Conservation (phyloP, 1,140 invertebrate genomes). For the Zaprionus gabonicus region DNA sequence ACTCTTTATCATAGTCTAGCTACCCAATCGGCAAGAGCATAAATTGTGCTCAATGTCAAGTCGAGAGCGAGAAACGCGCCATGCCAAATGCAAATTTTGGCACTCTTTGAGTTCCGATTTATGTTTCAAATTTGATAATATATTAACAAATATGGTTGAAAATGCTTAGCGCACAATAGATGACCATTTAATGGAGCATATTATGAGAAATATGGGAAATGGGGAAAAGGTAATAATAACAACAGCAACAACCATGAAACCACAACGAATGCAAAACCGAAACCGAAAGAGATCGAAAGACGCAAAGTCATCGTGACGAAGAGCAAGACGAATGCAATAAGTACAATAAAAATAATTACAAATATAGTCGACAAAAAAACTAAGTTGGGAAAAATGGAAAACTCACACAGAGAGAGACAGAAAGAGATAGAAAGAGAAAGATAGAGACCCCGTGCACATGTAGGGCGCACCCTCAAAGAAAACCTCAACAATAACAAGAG, state of each 20-base stretch:
- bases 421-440: not conserved
- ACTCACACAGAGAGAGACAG: not conserved
- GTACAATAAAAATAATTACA: slow-evolving; percentile 61
- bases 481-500: slow-evolving; percentile 33
- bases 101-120: slow-evolving; percentile 21
- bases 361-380: slow-evolving; percentile 54
- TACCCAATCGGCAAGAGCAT: not conserved
- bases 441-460: not conserved
- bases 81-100: slow-evolving; percentile 25
- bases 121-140: slow-evolving; percentile 17
- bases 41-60: slow-evolving; percentile 3
- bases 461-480: slow-evolving; percentile 56
- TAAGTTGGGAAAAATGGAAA: slow-evolving; percentile 52
- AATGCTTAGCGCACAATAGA: slow-evolving; percentile 3
- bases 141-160: slow-evolving; percentile 12
- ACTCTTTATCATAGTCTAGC: not conserved
- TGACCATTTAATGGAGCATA: not conserved
- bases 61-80: slow-evolving; percentile 30
- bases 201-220: not conserved
- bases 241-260: not conserved
- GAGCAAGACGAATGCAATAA: slow-evolving; percentile 32
- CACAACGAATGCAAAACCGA: slow-evolving; percentile 14
- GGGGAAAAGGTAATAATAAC: slow-evolving; percentile 5
- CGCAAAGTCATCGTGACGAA: slow-evolving; percentile 52
- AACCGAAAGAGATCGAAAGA: slow-evolving; percentile 4